Conservation (phyloP, 2,113 vertebrate species). For the Phocoena phocoena region DNA sequence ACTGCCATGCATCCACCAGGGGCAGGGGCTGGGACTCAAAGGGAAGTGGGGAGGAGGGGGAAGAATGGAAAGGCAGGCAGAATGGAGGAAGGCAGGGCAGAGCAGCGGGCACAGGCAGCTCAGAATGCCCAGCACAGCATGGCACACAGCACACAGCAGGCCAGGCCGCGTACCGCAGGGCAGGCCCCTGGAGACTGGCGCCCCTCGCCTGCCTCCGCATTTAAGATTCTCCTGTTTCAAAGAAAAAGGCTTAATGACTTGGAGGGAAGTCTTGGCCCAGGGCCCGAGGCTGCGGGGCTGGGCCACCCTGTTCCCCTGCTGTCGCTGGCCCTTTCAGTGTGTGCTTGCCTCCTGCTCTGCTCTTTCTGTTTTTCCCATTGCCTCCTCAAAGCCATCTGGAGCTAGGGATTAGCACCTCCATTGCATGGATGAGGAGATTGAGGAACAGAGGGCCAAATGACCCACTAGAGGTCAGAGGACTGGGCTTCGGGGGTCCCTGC, state of each 20-base stretch:
- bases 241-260: slow-evolving; percentile 81
- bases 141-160: slow-evolving; percentile 35
- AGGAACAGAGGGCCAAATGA: not conserved
- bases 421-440: not conserved
- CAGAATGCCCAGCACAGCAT: slow-evolving; percentile 33
- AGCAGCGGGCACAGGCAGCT: not conserved
- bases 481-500: not conserved
- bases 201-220: slow-evolving; percentile 76
- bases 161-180: slow-evolving; percentile 88
- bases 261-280: not conserved
- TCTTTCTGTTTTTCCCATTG: not conserved
- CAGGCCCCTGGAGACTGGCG: slow-evolving; percentile 84
- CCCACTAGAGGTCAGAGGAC: not conserved
- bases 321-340: fast-evolving
- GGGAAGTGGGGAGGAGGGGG: not conserved
- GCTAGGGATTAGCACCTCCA: not conserved
- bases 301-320: not conserved
- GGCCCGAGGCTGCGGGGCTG: not conserved
- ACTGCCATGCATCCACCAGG: not conserved
- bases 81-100: not conserved
- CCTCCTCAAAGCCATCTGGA: not conserved
- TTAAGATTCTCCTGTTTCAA: slow-evolving; percentile 81
- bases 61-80: not conserved
- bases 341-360: not conserved
- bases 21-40: not conserved